Conservation (phyloP, 2,113 vertebrate genomes). For the Neoarius graeffei region DNA sequence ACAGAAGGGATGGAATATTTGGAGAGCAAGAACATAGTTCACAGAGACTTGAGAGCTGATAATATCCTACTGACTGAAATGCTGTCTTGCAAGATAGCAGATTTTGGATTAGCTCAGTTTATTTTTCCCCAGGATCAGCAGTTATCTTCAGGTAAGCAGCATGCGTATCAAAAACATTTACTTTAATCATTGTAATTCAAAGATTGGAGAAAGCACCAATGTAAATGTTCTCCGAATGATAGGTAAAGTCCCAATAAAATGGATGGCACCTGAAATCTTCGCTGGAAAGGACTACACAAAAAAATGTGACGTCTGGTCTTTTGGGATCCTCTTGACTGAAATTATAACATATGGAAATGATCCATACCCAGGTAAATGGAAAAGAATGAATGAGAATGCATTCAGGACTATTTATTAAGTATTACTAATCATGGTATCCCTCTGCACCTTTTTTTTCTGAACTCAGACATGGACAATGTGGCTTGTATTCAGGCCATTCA, state of each 20-base stretch:
- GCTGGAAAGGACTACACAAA: conserved; percentile 46
- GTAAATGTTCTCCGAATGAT: background rate
- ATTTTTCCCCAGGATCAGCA: conserved; percentile 33
- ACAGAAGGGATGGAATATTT: conserved; percentile 64
- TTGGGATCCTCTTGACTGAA: conserved; percentile 62
- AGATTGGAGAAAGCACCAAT: background rate
- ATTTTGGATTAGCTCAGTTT: conserved; percentile 63
- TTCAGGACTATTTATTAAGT: background rate
- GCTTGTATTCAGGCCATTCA: conserved; percentile 45
- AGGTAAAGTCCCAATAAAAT: conserved; percentile 59
- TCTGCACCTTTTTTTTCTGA: background rate
- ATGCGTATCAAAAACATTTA: background rate
- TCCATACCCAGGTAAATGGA: conserved; percentile 58
- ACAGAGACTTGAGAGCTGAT: conserved; percentile 63
- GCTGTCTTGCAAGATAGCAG: conserved; percentile 63
- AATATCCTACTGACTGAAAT: conserved; percentile 63
- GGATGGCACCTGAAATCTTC: conserved; percentile 67
- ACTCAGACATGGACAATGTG: conserved; percentile 47
- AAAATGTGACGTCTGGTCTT: conserved; percentile 65
- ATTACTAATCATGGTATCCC: background rate
- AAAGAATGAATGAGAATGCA: background rate
- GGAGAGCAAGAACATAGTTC: conserved; percentile 58
- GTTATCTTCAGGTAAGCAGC: conserved; percentile 39
- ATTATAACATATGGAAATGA: conserved; percentile 61
- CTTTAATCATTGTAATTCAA: background rate